Base-by-base conservation (phyloP, 2,888 invertebrate genomes). In the Dasysyrphus albostriatus region DNA sequence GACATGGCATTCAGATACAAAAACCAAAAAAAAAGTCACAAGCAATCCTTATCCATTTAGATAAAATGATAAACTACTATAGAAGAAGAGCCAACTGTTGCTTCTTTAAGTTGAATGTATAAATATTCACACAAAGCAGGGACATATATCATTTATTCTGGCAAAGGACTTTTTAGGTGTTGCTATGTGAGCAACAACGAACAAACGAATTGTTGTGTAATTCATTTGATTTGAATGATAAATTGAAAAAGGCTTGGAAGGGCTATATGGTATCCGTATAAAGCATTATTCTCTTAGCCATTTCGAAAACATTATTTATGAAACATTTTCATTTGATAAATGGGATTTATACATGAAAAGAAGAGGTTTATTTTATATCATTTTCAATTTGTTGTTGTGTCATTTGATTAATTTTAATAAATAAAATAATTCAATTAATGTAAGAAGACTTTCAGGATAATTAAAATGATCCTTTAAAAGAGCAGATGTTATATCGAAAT, bases 151-250 rank as follows among this genome's bases (percentile, higher is more conserved):
- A 24, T 51, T 24, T 3, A 12, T 51, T 6, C 49, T 19, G 5
- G 49, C 19, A 19, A 49, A 19, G 19, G 19, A 49, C 14, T 51
- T 51, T 29, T 5, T 56, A n/a, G 5, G 56, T 56, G 56, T 32
- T 32, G 7, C 56, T 37, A 24, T 24, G 59, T 19, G 59, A 12
- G 19, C 19, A 24, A 39, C 58, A 39, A 44, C 14, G 44, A 44
- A 44, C n/a, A 44, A 44, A 44, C 39, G 63, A 39, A 70, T 65
- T 77, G 63, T 70, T 77, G 24, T 72, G 59, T 59, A 59, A 59
- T 59, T 59, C 24, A 65, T 82, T 72, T 63, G 14, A 39, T 49
- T 19, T 34, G 82, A 51, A 72, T 77, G 82, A 82, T 72, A 76
- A 82, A 82, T 82, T 76, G 82, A 51, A 65, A 76, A 72, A 24